Conservation (phyloP, 23 tunicate species). For the Trididemnum miniatum region DNA sequence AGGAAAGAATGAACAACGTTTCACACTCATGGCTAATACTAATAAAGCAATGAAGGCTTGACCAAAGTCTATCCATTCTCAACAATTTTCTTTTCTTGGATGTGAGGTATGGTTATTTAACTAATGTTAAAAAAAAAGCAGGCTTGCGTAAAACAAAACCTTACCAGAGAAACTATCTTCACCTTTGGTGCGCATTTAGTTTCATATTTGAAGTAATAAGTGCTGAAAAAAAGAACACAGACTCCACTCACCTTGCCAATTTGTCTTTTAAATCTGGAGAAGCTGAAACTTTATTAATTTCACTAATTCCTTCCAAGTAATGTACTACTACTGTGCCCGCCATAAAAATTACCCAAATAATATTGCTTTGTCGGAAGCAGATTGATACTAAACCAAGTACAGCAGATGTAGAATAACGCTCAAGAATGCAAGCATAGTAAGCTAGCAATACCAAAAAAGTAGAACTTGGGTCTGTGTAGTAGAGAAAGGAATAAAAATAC, state of each 20-base stretch:
- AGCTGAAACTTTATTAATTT: slow-evolving; percentile 54
- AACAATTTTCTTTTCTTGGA: no score
- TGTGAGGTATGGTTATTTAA: no score
- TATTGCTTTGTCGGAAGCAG: slow-evolving; percentile 78
- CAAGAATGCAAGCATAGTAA: slow-evolving; percentile 53
- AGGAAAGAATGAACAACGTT: no score
- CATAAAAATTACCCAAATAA: slow-evolving; percentile 83
- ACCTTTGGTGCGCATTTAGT: no score
- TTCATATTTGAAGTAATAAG: no score
- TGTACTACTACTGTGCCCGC: slow-evolving; percentile 65
- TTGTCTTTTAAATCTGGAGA: slow-evolving; percentile 69
- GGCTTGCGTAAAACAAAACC: no score
- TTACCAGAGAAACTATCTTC: no score
- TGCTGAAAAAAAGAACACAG: no score
- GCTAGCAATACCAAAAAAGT: slow-evolving; percentile 57
- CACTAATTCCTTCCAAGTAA: slow-evolving; percentile 47
- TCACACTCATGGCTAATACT: no score
- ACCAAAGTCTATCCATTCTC: no score
- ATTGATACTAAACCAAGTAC: slow-evolving; percentile 46
- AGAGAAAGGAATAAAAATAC: slow-evolving; percentile 86
- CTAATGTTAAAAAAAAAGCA: no score
- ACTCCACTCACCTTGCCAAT: slow-evolving; percentile 53
- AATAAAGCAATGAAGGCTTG: no score
- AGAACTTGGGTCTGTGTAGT: slow-evolving; percentile 95
- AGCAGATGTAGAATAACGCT: slow-evolving; percentile 46